phyloP scores from a whole-genome alignment of 2,888 invertebrate species.

The Drosophila histrio region DNA sequence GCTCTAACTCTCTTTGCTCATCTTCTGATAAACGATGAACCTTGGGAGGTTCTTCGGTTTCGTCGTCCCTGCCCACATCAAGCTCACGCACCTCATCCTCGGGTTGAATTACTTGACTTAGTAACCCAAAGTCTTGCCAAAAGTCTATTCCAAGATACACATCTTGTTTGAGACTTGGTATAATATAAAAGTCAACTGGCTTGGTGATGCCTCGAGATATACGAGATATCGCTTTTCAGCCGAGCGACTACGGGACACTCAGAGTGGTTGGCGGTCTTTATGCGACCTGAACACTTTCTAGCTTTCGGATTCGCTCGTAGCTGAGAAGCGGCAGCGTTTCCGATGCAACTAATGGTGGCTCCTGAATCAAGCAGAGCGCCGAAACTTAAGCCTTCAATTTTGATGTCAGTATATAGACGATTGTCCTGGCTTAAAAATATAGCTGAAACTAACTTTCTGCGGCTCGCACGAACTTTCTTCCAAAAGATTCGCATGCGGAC shows the following conservation, averaged over 20 bases:
- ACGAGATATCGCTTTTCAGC: background rate
- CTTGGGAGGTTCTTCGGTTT: background rate
- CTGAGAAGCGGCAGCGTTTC: background rate
- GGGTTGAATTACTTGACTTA: background rate
- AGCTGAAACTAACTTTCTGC: background rate
- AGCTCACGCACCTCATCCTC: background rate
- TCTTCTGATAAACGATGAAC: background rate
- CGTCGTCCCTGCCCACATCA: background rate
- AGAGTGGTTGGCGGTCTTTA: background rate
- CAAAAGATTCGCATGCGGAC: background rate
- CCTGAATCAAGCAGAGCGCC: constrained; percentile 9
- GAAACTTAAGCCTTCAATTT: background rate
- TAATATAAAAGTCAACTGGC: background rate
- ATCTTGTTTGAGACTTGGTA: background rate
- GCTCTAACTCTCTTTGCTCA: background rate
- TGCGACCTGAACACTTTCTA: constrained; percentile 1
- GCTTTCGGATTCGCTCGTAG: background rate
- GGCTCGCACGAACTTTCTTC: background rate
- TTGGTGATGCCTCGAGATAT: background rate
- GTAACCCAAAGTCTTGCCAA: background rate
- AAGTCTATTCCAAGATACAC: background rate
- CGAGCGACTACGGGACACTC: background rate
- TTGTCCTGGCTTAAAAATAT: constrained; percentile 9
- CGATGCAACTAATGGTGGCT: constrained; percentile 14
- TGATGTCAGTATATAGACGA: constrained; percentile 12